Percentiles rank a stretch among this genome's conserved stretches.
These are phyloP conservation scores for Ceyx margarethae DNA, from an alignment of 2,113 vertebrate genomes.

Conservation along the genomic window DNA sequence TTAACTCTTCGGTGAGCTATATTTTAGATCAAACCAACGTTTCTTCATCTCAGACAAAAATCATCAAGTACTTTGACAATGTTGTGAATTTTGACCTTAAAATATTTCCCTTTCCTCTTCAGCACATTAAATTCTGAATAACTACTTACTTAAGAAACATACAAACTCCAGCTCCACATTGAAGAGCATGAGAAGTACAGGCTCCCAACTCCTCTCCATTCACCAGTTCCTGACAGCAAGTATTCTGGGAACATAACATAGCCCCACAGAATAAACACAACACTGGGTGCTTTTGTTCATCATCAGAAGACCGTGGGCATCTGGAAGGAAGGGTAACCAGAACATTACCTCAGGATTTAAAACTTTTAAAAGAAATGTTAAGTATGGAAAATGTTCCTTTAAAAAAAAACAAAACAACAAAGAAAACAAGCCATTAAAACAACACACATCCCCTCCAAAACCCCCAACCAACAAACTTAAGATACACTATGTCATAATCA, in stretches of 20 bases:
- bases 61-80: not conserved
- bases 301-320: slow-evolving; percentile 90
- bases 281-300: slow-evolving; percentile 91
- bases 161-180: slow-evolving; percentile 93
- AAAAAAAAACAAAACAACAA: not conserved
- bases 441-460: not conserved
- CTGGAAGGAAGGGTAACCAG: slow-evolving; percentile 66
- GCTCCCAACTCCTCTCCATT: slow-evolving; percentile 92
- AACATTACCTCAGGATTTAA: not conserved
- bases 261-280: slow-evolving; percentile 94
- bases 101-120: not conserved
- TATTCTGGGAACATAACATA: slow-evolving; percentile 93
- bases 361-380: not conserved
- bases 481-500: not conserved
- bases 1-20: not conserved
- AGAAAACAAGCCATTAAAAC: not conserved
- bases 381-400: not conserved
- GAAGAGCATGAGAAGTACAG: slow-evolving; percentile 90
- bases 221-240: slow-evolving; percentile 89
- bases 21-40: not conserved
- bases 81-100: not conserved
- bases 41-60: not conserved
- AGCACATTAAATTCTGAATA: not conserved
- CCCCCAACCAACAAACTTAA: not conserved
- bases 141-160: slow-evolving; percentile 91